Percentiles rank a stretch among this genome's conserved stretches.
These are phyloP conservation scores for Aplodontia rufa DNA, from an alignment of 2,113 vertebrate species.

Conservation along the genomic window DNA sequence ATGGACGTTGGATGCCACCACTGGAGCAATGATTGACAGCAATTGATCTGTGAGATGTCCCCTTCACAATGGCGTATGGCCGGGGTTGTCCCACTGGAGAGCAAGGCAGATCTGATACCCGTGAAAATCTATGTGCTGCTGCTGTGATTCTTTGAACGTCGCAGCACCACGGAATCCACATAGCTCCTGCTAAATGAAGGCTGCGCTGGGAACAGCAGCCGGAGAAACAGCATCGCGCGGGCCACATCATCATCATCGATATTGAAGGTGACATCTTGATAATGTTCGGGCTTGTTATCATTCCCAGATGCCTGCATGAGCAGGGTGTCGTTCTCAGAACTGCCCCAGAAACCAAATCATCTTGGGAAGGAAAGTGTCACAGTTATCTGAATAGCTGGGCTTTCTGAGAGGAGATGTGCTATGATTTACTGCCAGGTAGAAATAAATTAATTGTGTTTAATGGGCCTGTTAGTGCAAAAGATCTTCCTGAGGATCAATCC, in stretches of 20 bases:
- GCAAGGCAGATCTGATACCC: not conserved
- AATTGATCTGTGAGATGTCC: not conserved
- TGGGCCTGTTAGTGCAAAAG: not conserved
- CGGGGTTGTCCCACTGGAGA: not conserved
- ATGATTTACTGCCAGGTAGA: not conserved
- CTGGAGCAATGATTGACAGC: not conserved
- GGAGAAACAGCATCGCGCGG: not conserved
- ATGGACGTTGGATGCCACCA: not conserved
- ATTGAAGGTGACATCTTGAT: not conserved
- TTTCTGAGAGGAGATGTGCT: not conserved
- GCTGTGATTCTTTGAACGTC: not conserved
- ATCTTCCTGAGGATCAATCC: not conserved
- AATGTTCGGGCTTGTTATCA: not conserved
- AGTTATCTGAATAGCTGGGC: not conserved
- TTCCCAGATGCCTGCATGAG: constrained; percentile 30
- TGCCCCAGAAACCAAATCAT: not conserved
- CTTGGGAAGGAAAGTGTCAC: not conserved
- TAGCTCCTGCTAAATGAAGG: not conserved
- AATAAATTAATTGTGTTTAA: not conserved
- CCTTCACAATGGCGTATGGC: not conserved
- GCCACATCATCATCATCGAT: not conserved
- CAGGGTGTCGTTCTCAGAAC: not conserved
- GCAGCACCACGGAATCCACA: constrained; percentile 5
- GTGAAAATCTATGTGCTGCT: not conserved
- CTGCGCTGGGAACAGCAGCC: not conserved